Evolutionary conservation across 2,797 vertebrate genomes (phyloP).

Genomic region (Melanotaenia boesemani): DNA sequence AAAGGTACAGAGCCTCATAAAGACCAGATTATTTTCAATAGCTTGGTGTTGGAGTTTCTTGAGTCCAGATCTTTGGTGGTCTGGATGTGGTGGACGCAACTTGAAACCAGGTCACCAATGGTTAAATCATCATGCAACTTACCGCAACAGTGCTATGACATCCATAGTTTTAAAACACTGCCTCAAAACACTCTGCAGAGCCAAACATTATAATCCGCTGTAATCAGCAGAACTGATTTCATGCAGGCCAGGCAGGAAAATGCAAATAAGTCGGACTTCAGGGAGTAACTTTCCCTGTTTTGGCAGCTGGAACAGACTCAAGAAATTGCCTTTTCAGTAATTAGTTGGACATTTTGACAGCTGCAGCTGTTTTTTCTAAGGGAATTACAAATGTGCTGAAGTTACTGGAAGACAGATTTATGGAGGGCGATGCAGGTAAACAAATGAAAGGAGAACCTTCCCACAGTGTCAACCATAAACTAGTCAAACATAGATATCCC

Average conservation of each 20-base stretch:
- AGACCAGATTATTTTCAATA: not conserved
- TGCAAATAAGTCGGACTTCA: not conserved
- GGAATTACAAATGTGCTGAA: not conserved
- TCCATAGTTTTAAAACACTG: conserved; percentile 7
- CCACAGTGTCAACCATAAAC: not conserved
- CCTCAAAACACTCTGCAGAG: conserved; percentile 7
- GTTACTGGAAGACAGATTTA: not conserved
- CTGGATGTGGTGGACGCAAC: not conserved
- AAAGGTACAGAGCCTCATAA: not conserved
- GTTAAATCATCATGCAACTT: not conserved
- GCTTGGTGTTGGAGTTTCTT: not conserved
- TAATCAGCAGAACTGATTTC: conserved; percentile 21
- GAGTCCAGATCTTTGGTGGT: not conserved
- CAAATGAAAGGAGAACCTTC: not conserved
- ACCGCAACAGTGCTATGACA: not conserved
- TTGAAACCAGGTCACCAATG: not conserved
- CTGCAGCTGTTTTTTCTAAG: not conserved
- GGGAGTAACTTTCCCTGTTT: not conserved
- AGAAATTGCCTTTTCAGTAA: not conserved
- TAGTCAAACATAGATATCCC: not conserved
- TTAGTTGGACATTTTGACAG: not conserved
- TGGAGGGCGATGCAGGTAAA: not conserved
- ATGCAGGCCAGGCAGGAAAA: conserved; percentile 4
- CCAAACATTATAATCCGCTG: conserved; percentile 4
- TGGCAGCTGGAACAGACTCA: conserved; percentile 1